Conservation (phyloP, 2,113 vertebrate genomes). For the Hippocampus barbouri region DNA sequence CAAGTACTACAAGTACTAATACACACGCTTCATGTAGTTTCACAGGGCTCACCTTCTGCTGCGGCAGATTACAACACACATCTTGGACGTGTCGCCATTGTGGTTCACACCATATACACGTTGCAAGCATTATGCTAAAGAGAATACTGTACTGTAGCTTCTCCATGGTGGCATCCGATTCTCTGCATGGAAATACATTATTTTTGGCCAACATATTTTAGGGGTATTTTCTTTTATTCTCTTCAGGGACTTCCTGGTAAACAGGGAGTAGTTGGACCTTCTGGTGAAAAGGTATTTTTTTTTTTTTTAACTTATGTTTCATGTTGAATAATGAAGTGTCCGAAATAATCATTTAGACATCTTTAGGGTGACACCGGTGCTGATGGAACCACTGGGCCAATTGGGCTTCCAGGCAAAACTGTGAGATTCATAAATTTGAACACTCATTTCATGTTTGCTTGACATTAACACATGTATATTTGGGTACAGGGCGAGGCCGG, state of each 20-base stretch:
- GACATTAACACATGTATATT: neutral
- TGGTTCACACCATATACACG: no score
- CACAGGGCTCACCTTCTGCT: no score
- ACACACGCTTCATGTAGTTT: no score
- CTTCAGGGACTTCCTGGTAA: constrained; percentile 74
- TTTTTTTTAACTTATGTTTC: constrained; percentile 13
- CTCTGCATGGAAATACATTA: no score
- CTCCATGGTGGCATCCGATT: no score
- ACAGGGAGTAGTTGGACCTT: constrained; percentile 61
- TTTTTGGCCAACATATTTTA: neutral
- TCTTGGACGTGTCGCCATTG: no score
- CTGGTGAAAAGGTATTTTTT: constrained; percentile 66
- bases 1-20: no score
- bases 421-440: constrained; percentile 45
- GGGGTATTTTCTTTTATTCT: neutral
- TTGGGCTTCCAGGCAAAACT: constrained; percentile 70
- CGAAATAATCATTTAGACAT: neutral
- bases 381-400: constrained; percentile 62
- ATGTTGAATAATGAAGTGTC: constrained; percentile 13
- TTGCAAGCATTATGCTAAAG: no score
- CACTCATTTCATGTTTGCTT: neutral
- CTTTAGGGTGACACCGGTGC: constrained; percentile 67
- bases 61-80: no score
- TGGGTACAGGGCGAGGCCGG: constrained; percentile 65
- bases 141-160: no score